A percentile compares a stretch with the other conserved stretches of the same genome.
Evolutionary conservation across 2,113 vertebrate genomes (phyloP).

Genomic region (Carassius auratus): DNA sequence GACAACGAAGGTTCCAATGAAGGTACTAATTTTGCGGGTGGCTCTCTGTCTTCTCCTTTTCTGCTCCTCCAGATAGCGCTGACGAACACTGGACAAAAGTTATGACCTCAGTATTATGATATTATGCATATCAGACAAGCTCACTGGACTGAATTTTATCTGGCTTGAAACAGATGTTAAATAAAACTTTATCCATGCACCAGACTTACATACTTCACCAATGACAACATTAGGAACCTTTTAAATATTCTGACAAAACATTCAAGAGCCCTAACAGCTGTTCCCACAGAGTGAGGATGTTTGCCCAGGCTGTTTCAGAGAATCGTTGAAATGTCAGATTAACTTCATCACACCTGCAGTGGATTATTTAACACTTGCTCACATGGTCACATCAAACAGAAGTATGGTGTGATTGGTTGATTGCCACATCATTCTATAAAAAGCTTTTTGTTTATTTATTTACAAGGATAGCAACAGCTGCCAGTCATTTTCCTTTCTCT

Average conservation of each 20-base stretch:
- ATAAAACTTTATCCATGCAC: background rate
- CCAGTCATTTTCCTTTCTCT: background rate
- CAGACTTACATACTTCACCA: background rate
- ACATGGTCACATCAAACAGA: background rate
- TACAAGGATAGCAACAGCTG: background rate
- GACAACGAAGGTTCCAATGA: constrained; percentile 94
- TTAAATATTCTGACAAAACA: background rate
- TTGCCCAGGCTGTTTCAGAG: background rate
- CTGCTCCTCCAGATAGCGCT: constrained; percentile 93
- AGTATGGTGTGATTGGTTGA: background rate
- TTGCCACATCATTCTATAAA: background rate
- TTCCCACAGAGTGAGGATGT: background rate
- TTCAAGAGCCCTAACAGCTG: background rate
- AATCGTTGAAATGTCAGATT: background rate
- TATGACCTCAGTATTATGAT: background rate
- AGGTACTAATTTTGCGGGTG: constrained; percentile 96
- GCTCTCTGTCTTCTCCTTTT: constrained; percentile 88
- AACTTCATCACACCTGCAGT: background rate
- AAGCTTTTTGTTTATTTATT: background rate
- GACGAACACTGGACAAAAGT: constrained; percentile 83
- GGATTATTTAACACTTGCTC: constrained; percentile 1
- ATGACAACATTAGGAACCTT: background rate
- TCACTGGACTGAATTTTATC: background rate
- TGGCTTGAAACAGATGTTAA: background rate
- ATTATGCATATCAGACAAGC: background rate